These are phyloP conservation scores for Exocentrus adspersus DNA, from an alignment of 2,888 invertebrate genomes.

Conservation along the genomic window DNA sequence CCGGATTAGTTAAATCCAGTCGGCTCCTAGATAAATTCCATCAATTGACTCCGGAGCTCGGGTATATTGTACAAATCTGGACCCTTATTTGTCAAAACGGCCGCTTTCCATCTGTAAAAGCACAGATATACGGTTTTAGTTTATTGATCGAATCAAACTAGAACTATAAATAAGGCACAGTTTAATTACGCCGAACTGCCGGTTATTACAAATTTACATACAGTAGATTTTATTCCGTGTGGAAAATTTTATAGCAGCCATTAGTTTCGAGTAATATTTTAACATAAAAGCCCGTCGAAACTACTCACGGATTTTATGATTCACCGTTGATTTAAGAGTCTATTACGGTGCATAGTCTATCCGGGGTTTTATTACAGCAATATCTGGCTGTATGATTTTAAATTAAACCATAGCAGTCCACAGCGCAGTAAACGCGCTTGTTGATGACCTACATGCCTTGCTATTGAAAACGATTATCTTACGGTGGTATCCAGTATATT, in stretches of 20 bases:
- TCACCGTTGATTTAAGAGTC: background rate
- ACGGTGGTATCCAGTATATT: too few species aligned
- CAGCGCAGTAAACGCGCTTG: too few species aligned
- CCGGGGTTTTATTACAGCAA: background rate
- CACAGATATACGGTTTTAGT: too few species aligned
- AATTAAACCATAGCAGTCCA: background rate
- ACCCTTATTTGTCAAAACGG: background rate
- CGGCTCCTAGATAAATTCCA: background rate
- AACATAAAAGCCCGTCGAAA: background rate
- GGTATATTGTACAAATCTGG: conserved; percentile 1
- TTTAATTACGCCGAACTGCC: too few species aligned
- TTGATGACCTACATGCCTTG: too few species aligned
- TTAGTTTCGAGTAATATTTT: background rate
- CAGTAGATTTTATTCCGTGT: too few species aligned
- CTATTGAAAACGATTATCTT: too few species aligned
- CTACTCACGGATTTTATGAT: background rate
- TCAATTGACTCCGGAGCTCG: background rate
- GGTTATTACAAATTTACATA: too few species aligned
- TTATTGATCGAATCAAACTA: too few species aligned
- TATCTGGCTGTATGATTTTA: background rate
- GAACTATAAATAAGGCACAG: too few species aligned
- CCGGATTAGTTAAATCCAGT: background rate
- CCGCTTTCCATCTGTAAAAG: background rate
- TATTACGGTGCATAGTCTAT: background rate
- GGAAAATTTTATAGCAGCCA: too few species aligned